Base-by-base conservation (phyloP, 2,888 invertebrate species). In the Meteorus cinctellus region DNA sequence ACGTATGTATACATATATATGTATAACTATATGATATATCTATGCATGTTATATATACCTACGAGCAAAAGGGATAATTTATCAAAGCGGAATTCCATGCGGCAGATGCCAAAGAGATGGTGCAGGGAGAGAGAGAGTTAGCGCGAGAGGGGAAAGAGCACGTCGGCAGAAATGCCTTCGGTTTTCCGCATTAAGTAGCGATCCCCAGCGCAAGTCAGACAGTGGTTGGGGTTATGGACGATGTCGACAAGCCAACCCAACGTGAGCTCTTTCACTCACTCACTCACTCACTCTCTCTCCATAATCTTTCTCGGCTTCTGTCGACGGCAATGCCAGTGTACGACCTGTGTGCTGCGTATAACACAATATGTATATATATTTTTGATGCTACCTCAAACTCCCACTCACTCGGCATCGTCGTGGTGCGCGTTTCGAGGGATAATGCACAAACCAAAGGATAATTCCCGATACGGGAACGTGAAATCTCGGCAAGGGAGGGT, bases 381-480 rank as follows among this genome's bases (percentile, higher is more conserved):
- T 89, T 89, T 87, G 87, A 88, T 86, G 85, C 85, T 84, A 79
- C 82, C 77, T 71, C 75, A 63, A 19, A 55, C 55, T 55, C 55
- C 6, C 8, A 2, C 16, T 2, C 48, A 48, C 12, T 55, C 55
- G 55, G 2, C 19, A 19, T 55, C 55, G 55, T 55, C 19, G 55
- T 55, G 19, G 78, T 81, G 83, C 78, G 19, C 83, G 78, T 77
- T 74, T 83, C 82, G 83, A 85, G 86, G 87, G 87, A 89, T 89
- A 89, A 89, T 89, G 86, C 86, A 84, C 86, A 86, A 87, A 87
- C 88, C 86, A 87, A 88, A 88, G 87, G 88, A 89, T 88, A 89
- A 89, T 88, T 89, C 88, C 83, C 88, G 87, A 89, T 89, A 88
- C 87, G 86, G 83, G 87, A 84, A 87, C 87, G 55, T 8, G 84